phyloP scores from a whole-genome alignment of 1,140 invertebrate species.

The Ooceraea biroi region DNA sequence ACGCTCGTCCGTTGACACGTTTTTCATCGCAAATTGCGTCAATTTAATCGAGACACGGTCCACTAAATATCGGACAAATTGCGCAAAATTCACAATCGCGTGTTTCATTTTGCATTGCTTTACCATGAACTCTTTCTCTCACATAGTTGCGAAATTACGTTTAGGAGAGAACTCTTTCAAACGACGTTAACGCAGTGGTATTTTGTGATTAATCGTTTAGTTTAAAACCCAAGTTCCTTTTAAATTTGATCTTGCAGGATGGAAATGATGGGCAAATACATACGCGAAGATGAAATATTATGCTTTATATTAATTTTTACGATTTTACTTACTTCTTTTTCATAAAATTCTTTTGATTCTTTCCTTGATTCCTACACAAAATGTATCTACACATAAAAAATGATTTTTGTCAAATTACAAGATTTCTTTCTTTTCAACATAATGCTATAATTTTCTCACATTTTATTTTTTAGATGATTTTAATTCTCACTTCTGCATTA shows the following conservation, averaged over 20 bases:
- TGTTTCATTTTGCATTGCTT: slow-evolving; percentile 44
- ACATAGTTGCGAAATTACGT: slow-evolving; percentile 36
- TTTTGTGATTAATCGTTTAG: neutral
- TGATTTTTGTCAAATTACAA: neutral
- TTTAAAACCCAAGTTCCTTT: slow-evolving; percentile 9
- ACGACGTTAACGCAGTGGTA: slow-evolving; percentile 9
- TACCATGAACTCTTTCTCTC: slow-evolving; percentile 16
- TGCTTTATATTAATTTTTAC: neutral
- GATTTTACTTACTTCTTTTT: neutral
- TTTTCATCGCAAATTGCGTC: slow-evolving; percentile 60
- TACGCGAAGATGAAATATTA: neutral
- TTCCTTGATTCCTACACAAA: no score
- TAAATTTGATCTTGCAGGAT: slow-evolving; percentile 16
- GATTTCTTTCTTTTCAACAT: neutral
- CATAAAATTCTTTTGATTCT: no score
- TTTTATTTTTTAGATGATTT: neutral
- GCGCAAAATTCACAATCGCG: slow-evolving; percentile 43
- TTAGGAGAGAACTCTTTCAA: slow-evolving; percentile 28
- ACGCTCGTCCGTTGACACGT: slow-evolving; percentile 34
- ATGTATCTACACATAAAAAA: no score
- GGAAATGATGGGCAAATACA: neutral
- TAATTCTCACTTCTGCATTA: neutral
- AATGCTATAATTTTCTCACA: neutral
- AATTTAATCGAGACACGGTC: slow-evolving; percentile 62
- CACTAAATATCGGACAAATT: slow-evolving; percentile 59